Evolutionary conservation across 1,140 invertebrate species (phyloP).

Genomic region (Drosophila nasuta): DNA sequence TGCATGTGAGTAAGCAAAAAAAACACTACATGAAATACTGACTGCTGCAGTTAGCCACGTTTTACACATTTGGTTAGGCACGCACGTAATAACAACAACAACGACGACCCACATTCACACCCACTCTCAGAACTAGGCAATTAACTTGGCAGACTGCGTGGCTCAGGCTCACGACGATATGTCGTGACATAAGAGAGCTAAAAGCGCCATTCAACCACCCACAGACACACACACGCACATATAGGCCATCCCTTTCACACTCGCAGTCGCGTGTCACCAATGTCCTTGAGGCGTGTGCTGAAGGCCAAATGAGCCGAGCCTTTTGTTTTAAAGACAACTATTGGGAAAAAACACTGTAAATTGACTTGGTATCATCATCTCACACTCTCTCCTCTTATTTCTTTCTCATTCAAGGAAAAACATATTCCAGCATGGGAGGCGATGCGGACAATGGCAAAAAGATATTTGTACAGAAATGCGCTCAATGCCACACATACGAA

Average conservation of each 20-base stretch:
- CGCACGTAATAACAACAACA: constrained; percentile 23
- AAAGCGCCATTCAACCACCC: neutral
- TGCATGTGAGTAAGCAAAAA: constrained; percentile 30
- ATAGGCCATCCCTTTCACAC: neutral
- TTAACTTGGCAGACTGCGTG: constrained; percentile 65
- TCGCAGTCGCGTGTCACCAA: constrained; percentile 31
- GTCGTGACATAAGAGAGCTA: constrained; percentile 43
- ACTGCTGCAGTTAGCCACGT: constrained; percentile 47
- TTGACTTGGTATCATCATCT: constrained; percentile 7
- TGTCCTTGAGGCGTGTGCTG: constrained; percentile 54
- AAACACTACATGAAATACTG: constrained; percentile 2
- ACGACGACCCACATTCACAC: constrained; percentile 44
- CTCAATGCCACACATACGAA: constrained; percentile 95
- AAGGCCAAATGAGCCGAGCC: constrained; percentile 34
- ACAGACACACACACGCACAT: constrained; percentile 3
- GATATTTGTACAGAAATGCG: constrained; percentile 93
- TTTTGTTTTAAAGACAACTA: constrained; percentile 19
- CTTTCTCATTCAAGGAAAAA: constrained; percentile 11
- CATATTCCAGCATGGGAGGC: constrained; percentile 69
- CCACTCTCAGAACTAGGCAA: constrained; percentile 42
- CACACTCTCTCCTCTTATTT: neutral
- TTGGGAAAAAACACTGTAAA: constrained; percentile 8
- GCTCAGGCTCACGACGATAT: constrained; percentile 33
- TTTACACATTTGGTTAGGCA: constrained; percentile 38
- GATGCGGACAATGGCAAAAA: constrained; percentile 95